These are phyloP conservation scores for Emydoidea blandingii DNA, from an alignment of 2,797 vertebrate species.

Conservation along the genomic window DNA sequence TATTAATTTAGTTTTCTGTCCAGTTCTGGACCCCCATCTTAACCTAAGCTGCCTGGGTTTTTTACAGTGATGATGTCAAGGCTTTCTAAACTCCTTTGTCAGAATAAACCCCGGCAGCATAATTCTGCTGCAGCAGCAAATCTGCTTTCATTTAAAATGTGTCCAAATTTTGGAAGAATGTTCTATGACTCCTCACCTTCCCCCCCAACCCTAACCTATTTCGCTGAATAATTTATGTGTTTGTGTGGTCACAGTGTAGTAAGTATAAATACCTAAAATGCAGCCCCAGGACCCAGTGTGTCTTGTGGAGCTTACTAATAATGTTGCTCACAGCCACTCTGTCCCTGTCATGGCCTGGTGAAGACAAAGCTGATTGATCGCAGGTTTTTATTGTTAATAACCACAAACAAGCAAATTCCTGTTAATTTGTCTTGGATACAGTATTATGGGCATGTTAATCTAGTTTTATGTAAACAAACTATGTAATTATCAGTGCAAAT, in stretches of 20 bases:
- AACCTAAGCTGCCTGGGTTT: not conserved
- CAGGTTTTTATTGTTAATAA: constrained; percentile 16
- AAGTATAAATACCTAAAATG: not conserved
- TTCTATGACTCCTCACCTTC: not conserved
- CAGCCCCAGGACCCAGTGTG: not conserved
- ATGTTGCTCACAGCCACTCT: not conserved
- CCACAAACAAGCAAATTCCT: constrained; percentile 26
- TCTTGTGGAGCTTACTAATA: not conserved
- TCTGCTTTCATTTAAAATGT: constrained; percentile 40
- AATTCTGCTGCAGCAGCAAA: constrained; percentile 9
- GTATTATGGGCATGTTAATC: constrained; percentile 1
- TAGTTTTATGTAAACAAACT: constrained; percentile 33
- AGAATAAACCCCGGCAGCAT: not conserved
- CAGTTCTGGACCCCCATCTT: not conserved
- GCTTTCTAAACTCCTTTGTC: constrained; percentile 26
- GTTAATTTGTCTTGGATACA: constrained; percentile 15
- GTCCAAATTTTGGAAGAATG: constrained; percentile 9
- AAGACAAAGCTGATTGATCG: not conserved
- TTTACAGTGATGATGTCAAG: fast-evolving
- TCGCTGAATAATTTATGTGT: not conserved
- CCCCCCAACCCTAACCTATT: not conserved
- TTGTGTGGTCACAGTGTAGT: not conserved
- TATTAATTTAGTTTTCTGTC: not conserved
- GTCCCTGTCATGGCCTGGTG: fast-evolving
- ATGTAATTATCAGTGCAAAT: constrained; percentile 26